Base-by-base conservation (phyloP, 2,113 vertebrate genomes). In the Alligator sinensis region DNA sequence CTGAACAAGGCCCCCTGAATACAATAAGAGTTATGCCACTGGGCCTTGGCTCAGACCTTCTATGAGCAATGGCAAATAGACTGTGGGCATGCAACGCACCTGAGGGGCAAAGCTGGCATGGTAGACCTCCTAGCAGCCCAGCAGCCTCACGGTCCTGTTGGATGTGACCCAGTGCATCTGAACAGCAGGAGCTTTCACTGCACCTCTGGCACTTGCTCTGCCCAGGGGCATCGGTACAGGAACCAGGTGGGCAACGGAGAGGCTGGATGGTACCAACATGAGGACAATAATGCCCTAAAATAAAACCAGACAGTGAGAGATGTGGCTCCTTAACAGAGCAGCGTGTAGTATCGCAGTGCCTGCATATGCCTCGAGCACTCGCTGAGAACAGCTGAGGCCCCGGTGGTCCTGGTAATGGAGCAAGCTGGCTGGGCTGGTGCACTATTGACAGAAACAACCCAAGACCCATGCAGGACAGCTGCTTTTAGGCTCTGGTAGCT, bases 221-320 rank as follows among this genome's bases (percentile, higher is more conserved):
- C 57, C 97, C 97, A 21, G 89, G 76, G 60, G 77, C 64, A 30
- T 96, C 97, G 54, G 96, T 86, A 77, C 95, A 97, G 66, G 95
- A 96, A 24, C 97, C 98, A 18, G 92, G 82, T 24, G 97, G 96
- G 93, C 98, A 98, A 12, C 94, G 87, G 55, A 98, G 92, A 3
- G 98, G 98, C 87, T 97, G 94, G 11, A 96, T 90, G 89, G 96
- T 98, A 24, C 97, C 96, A 72, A 81, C 92, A 57, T 96, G 86
- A 61, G 98, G 98, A 90, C 98, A 98, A 85, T 94, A 96, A 75
- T 93, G 97, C 59, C 98, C 98, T 98, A 76, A 25, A 88, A 70
- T n/a, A 77, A 34, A 84, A 54, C 3, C 21, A 55, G 38, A 13
- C 5, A 14, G 59, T 58, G 30, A 19, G 9, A 28, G 11, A 6